Conservation (phyloP, 2,888 invertebrate genomes). For the Rhorus exstirpatorius region DNA sequence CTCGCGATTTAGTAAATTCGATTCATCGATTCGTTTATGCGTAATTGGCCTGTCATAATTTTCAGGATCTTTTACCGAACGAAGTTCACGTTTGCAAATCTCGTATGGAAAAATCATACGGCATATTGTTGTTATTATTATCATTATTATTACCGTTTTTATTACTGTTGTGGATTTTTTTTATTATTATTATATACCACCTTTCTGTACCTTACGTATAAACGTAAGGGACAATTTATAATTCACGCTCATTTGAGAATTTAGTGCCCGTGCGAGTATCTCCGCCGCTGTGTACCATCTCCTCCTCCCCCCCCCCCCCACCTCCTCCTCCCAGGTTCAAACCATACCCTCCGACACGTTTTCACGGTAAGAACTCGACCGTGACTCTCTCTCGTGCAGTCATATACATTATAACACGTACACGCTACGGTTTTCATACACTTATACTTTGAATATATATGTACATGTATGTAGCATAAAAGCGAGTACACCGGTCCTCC, state of each 20-base stretch:
- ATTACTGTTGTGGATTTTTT: constrained; percentile 44
- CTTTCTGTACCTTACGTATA: constrained; percentile 25
- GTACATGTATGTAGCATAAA: background rate
- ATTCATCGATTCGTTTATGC: constrained; percentile 40
- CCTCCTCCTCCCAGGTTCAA: constrained; percentile 23
- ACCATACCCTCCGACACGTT: constrained; percentile 53
- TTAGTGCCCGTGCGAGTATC: constrained; percentile 77
- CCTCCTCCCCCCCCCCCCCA: background rate
- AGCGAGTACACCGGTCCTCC: constrained; percentile 53
- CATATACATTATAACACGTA: constrained; percentile 30
- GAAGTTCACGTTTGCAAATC: constrained; percentile 13
- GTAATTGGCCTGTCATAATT: constrained; percentile 51
- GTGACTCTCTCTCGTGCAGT: constrained; percentile 51
- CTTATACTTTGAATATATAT: constrained; percentile 26
- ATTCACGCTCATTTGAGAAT: constrained; percentile 82
- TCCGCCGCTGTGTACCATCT: constrained; percentile 16
- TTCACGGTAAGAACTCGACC: constrained; percentile 76
- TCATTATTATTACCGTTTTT: constrained; percentile 51
- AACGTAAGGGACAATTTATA: constrained; percentile 81
- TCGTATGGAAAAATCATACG: background rate
- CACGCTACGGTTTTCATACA: constrained; percentile 50
- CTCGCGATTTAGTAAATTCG: constrained; percentile 43
- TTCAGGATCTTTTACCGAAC: constrained; percentile 30
- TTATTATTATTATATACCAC: constrained; percentile 59
- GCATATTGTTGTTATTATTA: no score